A percentile compares a stretch with the other conserved stretches of the same genome.
Conservation (phyloP, 2,888 invertebrate genomes). For the Mylabris sibirica region DNA sequence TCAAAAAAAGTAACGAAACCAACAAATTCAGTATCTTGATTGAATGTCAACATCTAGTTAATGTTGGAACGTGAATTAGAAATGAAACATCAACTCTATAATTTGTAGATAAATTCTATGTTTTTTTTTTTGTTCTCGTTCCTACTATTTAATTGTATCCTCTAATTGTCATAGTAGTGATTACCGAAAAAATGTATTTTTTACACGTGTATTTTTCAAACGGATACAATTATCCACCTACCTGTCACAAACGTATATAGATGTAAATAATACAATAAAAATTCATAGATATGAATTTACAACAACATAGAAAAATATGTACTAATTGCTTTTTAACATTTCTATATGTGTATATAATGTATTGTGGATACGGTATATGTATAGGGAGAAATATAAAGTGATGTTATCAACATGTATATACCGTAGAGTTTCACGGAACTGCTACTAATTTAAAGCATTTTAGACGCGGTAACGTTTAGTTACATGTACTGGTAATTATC, state of each 20-base stretch:
- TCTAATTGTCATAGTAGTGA: slow-evolving; percentile 29
- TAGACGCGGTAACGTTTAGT: slow-evolving; percentile 46
- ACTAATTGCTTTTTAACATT: slow-evolving; percentile 44
- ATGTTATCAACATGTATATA: slow-evolving; percentile 38
- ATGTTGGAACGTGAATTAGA: background rate
- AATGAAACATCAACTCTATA: slow-evolving; percentile 25
- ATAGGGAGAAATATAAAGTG: slow-evolving; percentile 30
- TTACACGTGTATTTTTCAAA: slow-evolving; percentile 33
- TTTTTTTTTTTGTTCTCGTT: background rate
- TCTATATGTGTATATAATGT: slow-evolving; percentile 46
- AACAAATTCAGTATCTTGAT: slow-evolving; percentile 1
- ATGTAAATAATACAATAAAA: slow-evolving; percentile 5
- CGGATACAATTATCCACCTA: slow-evolving; percentile 26
- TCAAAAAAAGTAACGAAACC: background rate
- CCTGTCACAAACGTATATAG: slow-evolving; percentile 25
- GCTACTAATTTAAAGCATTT: slow-evolving; percentile 50
- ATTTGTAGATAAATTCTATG: slow-evolving; percentile 28
- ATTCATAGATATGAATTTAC: slow-evolving; percentile 11
- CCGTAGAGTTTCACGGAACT: slow-evolving; percentile 48
- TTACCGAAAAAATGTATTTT: slow-evolving; percentile 28
- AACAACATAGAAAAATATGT: slow-evolving; percentile 1
- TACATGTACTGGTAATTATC: slow-evolving; percentile 51
- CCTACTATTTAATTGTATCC: slow-evolving; percentile 25
- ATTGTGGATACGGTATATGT: slow-evolving; percentile 16
- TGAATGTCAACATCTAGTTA: slow-evolving; percentile 7